Base-by-base conservation (phyloP, 2,797 vertebrate species). In the Pelodytes ibericus region DNA sequence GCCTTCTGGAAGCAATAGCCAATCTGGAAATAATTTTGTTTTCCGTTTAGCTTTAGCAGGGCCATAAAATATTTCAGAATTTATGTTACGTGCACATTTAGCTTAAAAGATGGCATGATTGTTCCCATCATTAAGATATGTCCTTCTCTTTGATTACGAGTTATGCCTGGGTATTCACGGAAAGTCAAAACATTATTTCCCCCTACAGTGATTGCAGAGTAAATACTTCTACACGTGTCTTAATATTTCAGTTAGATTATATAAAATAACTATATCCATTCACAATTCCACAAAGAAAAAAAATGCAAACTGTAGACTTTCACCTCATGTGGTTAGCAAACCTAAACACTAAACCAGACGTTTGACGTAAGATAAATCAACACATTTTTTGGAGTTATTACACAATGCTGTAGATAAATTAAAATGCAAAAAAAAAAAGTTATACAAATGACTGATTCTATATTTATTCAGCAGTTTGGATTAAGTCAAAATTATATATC, bases 21-120 rank as follows among this genome's bases (percentile, higher is more conserved):
- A 72, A 72, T 78, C 69, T 78, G 75, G 75, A 78, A 72, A 78
- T 67, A 26, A 78, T 78, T 78, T 78, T 22, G 62, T 72, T 72
- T 78, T 78, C 75, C 41, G 53, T 72, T 72, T 72, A 57, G 62
- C 62, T 78, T 72, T 72, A 78, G 61, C 53, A 51, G 36, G 63
- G 16, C 62, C 65, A 78, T 78, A 78, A 72, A 78, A 72, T 72
- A 78, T 72, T 78, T 78, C 62, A 72, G 75, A 66, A 78, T 64
- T 61, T 72, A 39, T 31, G 70, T 74, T 74, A 65, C 64, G 26
- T 51, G 51, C 24, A 51, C 39, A 53, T 78, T 61, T 61, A 61
- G 53, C 56, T 67, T 65, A 61, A 62, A 67, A 67, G 56, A 72
- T 72, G 56, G 65, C 61, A 78, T 39, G 62, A 51, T 72, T 67